phyloP scores from a whole-genome alignment of 2,113 vertebrate species.

The Oncorhynchus clarkii region DNA sequence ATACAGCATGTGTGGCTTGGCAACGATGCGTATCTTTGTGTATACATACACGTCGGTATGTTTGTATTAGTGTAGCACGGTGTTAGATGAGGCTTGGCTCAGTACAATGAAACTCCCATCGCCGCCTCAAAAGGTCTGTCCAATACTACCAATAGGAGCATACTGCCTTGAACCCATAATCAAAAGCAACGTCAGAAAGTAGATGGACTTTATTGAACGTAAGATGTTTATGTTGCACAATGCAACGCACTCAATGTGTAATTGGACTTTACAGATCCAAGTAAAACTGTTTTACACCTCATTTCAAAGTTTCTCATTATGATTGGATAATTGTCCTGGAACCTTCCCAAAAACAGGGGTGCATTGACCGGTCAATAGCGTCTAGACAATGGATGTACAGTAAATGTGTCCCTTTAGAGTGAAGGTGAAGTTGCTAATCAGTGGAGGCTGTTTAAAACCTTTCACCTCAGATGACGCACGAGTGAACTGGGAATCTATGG shows the following conservation, averaged over 20 bases:
- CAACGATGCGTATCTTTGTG: neutral
- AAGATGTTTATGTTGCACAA: constrained; percentile 45
- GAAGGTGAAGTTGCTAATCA: too few relatives aligned
- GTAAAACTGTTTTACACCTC: neutral
- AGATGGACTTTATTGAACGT: constrained; percentile 22
- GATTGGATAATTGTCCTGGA: constrained; percentile 9
- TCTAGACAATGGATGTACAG: neutral
- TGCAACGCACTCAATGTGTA: constrained; percentile 27
- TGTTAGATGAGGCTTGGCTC: constrained; percentile 37
- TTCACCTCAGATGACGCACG: too few relatives aligned
- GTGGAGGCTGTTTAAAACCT: too few relatives aligned
- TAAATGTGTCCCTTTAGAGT: neutral
- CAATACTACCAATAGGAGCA: constrained; percentile 51
- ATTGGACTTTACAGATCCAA: constrained; percentile 17
- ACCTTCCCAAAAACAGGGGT: neutral
- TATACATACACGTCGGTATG: constrained; percentile 26
- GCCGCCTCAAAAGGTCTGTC: constrained; percentile 38
- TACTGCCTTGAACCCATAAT: constrained; percentile 40
- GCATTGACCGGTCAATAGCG: neutral
- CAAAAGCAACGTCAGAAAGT: constrained; percentile 45
- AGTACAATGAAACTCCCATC: constrained; percentile 36
- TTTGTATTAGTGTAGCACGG: constrained; percentile 24
- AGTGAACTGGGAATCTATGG: too few relatives aligned
- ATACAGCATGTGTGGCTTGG: constrained; percentile 18
- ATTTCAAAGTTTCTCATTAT: neutral